Evolutionary conservation across 2,113 vertebrate genomes (phyloP).

Genomic region (Sinocyclocheilus anophthalmus): DNA sequence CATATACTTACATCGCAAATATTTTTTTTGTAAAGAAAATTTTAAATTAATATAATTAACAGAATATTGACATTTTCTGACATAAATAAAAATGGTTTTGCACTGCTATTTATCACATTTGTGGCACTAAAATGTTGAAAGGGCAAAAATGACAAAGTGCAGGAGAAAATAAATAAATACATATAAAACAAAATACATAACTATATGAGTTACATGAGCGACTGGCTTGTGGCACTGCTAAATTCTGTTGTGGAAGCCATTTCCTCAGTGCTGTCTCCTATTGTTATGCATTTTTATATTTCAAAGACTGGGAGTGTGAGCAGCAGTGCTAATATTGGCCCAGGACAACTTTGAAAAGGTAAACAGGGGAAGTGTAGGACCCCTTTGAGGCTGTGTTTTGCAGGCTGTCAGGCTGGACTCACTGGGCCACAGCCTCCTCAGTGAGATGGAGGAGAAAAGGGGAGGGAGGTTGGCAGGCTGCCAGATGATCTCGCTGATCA

Average conservation of each 20-base stretch:
- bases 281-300: constrained; percentile 7
- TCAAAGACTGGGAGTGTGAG: background rate
- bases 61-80: background rate
- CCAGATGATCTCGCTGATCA: constrained; percentile 69
- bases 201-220: background rate
- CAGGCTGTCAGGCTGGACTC: constrained; percentile 74
- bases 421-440: constrained; percentile 70
- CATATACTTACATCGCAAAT: too few species aligned
- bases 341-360: constrained; percentile 36
- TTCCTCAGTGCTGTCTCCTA: background rate
- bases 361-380: constrained; percentile 18
- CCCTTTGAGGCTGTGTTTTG: constrained; percentile 56
- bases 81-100: background rate
- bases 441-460: constrained; percentile 16
- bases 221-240: background rate
- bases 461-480: constrained; percentile 65
- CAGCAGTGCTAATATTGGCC: constrained; percentile 14
- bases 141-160: too few species aligned
- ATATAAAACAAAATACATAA: background rate
- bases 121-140: background rate
- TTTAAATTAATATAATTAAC: too few species aligned
- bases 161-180: background rate
- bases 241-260: background rate
- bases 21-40: too few species aligned
- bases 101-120: background rate